phyloP scores from a whole-genome alignment of 2,888 invertebrate genomes.

The Scaeva pyrastri region DNA sequence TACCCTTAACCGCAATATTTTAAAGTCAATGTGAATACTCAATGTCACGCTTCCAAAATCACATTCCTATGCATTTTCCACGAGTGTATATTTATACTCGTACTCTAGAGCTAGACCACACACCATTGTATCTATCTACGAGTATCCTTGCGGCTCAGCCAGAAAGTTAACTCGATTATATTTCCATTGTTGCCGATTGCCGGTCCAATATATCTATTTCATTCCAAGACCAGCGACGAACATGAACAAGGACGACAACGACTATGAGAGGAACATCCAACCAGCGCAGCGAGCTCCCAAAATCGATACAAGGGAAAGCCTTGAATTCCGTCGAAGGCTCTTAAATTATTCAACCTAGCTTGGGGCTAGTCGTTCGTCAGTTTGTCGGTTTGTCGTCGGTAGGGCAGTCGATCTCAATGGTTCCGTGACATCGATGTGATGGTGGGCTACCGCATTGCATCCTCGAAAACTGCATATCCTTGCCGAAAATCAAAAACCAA shows the following conservation, averaged over 20 bases:
- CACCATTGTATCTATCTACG: background rate
- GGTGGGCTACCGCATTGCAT: slow-evolving; percentile 23
- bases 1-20: slow-evolving; percentile 50
- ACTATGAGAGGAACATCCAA: background rate
- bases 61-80: slow-evolving; percentile 61
- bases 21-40: slow-evolving; percentile 62
- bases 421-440: slow-evolving; percentile 57
- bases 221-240: slow-evolving; percentile 7
- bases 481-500: slow-evolving; percentile 55
- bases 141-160: slow-evolving; percentile 5
- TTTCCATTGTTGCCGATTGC: slow-evolving; percentile 24
- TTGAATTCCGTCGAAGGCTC: slow-evolving; percentile 41
- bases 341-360: slow-evolving; percentile 60
- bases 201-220: background rate
- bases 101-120: too few relatives aligned
- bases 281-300: background rate
- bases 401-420: background rate
- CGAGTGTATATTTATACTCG: too few relatives aligned
- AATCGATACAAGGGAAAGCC: slow-evolving; percentile 50
- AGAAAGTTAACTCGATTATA: slow-evolving; percentile 64
- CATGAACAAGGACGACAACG: slow-evolving; percentile 1
- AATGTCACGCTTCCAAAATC: slow-evolving; percentile 68
- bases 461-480: slow-evolving; percentile 62
- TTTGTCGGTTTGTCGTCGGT: too few relatives aligned
- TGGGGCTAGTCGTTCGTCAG: background rate